These are phyloP conservation scores for Apis cerana DNA, from an alignment of 1,140 invertebrate species.

Conservation along the genomic window DNA sequence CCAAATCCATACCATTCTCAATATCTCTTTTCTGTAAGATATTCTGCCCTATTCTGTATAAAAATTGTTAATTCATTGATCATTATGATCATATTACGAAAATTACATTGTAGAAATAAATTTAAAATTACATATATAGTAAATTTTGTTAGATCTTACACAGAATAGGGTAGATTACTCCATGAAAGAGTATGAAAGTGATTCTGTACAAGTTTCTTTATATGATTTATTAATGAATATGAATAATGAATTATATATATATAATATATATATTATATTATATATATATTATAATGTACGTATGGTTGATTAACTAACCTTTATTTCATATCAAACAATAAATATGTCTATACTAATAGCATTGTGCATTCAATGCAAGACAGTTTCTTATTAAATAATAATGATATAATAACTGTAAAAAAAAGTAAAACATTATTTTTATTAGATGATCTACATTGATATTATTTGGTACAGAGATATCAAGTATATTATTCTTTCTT, in stretches of 20 bases:
- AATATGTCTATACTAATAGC: conserved; percentile 74
- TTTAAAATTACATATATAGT: conserved; percentile 39
- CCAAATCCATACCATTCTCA: conserved; percentile 62
- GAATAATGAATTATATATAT: conserved; percentile 57
- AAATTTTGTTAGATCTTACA: conserved; percentile 45
- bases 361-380: conserved; percentile 66
- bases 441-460: conserved; percentile 20
- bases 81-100: conserved; percentile 28
- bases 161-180: conserved; percentile 60
- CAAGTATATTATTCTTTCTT: conserved; percentile 57
- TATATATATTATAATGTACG: conserved; percentile 66
- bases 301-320: conserved; percentile 73
- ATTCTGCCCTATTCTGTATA: conserved; percentile 69
- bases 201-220: conserved; percentile 64
- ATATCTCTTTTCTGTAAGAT: conserved; percentile 69
- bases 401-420: conserved; percentile 52
- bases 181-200: conserved; percentile 51
- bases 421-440: conserved; percentile 22
- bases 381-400: conserved; percentile 54
- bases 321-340: conserved; percentile 78
- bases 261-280: conserved; percentile 40
- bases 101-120: conserved; percentile 44
- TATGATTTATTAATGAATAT: conserved; percentile 70
- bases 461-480: conserved; percentile 27
- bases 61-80: conserved; percentile 53